phyloP scores from a whole-genome alignment of 1,140 invertebrate species.

The Drosophila repleta region DNA sequence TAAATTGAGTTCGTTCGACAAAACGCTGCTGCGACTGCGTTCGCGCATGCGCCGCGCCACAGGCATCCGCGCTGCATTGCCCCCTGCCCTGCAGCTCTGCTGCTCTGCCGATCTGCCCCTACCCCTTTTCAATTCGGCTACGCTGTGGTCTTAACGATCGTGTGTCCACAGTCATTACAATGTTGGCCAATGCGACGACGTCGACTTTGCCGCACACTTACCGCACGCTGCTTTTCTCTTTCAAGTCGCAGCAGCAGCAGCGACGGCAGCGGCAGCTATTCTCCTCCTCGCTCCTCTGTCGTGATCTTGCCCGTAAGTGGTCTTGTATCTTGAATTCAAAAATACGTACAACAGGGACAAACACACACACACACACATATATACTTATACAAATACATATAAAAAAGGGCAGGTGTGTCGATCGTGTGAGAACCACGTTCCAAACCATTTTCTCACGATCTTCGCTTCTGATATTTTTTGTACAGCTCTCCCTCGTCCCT shows the following conservation, averaged over 20 bases:
- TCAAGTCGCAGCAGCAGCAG: conserved; percentile 51
- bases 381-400: conserved; percentile 45
- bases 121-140: conserved; percentile 37
- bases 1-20: conserved; percentile 82
- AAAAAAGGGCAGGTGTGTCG: conserved; percentile 84
- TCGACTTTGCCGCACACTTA: conserved; percentile 63
- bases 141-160: conserved; percentile 79
- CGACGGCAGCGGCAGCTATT: conserved; percentile 3
- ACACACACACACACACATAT: conserved; percentile 52
- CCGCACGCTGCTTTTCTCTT: conserved; percentile 81
- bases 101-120: not conserved
- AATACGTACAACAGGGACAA: conserved; percentile 43
- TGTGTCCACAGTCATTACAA: conserved; percentile 83
- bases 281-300: conserved; percentile 63
- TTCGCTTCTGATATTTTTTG: conserved; percentile 80
- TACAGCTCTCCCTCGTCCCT: conserved; percentile 26
- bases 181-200: conserved; percentile 76
- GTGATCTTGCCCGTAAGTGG: conserved; percentile 83
- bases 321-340: conserved; percentile 82
- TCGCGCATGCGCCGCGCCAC: conserved; percentile 54
- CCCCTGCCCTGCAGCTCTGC: not conserved
- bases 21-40: conserved; percentile 63
- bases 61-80: conserved; percentile 12
- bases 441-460: conserved; percentile 84
- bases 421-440: conserved; percentile 84